Evolutionary conservation across 1,140 invertebrate genomes (phyloP).

Genomic region (Tribolium madens): DNA sequence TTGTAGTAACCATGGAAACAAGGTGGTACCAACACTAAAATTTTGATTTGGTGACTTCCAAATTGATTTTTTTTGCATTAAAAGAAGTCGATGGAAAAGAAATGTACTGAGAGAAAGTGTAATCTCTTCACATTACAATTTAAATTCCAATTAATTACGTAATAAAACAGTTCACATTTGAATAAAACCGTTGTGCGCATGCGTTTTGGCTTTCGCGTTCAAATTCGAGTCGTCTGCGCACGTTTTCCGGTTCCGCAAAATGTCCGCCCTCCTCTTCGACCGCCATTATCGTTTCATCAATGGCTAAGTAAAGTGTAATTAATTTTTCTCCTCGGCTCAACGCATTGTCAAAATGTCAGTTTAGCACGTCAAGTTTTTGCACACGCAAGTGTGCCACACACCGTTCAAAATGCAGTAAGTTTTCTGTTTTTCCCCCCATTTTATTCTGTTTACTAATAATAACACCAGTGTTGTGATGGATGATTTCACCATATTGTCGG

Average conservation of each 20-base stretch:
- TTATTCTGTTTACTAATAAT: background rate
- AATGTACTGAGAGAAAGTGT: too few relatives aligned
- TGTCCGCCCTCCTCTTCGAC: background rate
- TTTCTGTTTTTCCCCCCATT: constrained; percentile 19
- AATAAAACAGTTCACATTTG: background rate
- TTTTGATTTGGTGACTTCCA: too few relatives aligned
- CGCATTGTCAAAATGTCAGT: constrained; percentile 53
- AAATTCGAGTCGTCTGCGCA: background rate
- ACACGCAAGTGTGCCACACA: constrained; percentile 62
- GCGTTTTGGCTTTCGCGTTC: background rate
- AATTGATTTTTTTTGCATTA: too few relatives aligned
- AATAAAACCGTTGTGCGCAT: constrained; percentile 5
- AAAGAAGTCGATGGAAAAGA: too few relatives aligned
- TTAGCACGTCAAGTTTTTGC: constrained; percentile 55
- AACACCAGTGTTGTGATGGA: background rate
- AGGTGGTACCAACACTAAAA: too few relatives aligned
- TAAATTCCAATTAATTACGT: too few relatives aligned
- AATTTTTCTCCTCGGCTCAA: constrained; percentile 45
- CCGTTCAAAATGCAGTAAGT: constrained; percentile 60
- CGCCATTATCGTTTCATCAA: constrained; percentile 49
- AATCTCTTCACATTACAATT: background rate
- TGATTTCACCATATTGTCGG: constrained; percentile 25
- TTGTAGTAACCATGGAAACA: too few relatives aligned
- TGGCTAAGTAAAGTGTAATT: constrained; percentile 55
- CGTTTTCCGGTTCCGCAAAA: background rate